Evolutionary conservation across 2,113 vertebrate genomes (phyloP).

Genomic region (Spea bombifrons): DNA sequence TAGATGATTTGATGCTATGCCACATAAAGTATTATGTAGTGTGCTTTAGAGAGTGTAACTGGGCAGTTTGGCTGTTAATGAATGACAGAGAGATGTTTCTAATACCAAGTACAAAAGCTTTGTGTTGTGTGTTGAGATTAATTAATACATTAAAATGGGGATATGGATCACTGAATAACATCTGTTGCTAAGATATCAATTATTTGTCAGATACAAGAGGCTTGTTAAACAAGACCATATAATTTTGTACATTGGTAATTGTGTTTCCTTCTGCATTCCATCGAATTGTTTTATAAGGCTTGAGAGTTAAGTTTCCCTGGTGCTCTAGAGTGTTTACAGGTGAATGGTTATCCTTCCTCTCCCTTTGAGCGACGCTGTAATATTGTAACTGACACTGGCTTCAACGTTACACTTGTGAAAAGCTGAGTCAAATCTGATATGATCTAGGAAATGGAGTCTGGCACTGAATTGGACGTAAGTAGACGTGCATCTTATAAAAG

Average conservation of each 20-base stretch:
- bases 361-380: background rate
- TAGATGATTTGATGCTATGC: too few species aligned
- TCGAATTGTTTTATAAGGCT: constrained; percentile 36
- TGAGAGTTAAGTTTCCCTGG: background rate
- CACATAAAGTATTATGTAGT: background rate
- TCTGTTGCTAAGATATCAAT: background rate
- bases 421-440: background rate
- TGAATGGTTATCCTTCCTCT: background rate
- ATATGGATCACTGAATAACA: constrained; percentile 33
- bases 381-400: background rate
- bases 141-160: constrained; percentile 24
- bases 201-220: background rate
- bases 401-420: background rate
- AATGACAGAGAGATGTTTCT: constrained; percentile 50
- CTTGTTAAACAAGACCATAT: background rate
- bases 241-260: constrained; percentile 26
- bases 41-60: background rate
- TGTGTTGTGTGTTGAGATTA: constrained; percentile 46
- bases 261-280: background rate
- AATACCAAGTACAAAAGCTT: constrained; percentile 30
- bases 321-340: background rate
- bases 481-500: background rate
- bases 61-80: constrained; percentile 41
- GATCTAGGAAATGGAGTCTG: constrained; percentile 1
- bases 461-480: background rate